A percentile compares a stretch with the other conserved stretches of the same genome.
Conservation (phyloP, 2,113 vertebrate species). For the Thymallus thymallus region DNA sequence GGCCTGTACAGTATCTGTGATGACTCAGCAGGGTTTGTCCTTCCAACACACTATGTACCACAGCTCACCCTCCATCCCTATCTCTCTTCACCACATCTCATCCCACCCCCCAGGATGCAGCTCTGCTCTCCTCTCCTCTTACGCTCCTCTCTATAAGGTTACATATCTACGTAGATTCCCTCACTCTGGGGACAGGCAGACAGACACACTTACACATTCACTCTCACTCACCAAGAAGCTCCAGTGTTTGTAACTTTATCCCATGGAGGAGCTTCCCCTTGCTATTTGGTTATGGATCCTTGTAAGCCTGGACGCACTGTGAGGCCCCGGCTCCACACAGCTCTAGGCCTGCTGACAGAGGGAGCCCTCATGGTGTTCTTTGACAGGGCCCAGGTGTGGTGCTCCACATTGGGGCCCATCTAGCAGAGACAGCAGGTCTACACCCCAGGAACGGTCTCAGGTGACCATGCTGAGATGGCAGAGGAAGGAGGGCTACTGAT, state of each 20-base stretch:
- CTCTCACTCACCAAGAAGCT: conserved; percentile 3
- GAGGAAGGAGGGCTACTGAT: background rate
- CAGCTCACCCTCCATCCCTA: background rate
- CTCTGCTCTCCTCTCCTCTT: background rate
- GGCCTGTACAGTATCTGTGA: background rate
- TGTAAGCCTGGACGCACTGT: conserved; percentile 12
- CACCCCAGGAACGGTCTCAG: background rate
- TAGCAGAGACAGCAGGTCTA: background rate
- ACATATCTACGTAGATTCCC: background rate
- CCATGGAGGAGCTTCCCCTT: background rate
- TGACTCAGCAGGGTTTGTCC: background rate
- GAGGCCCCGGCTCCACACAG: conserved; percentile 1
- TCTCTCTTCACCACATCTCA: no score
- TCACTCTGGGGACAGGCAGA: background rate
- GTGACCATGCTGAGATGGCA: background rate
- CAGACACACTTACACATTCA: conserved; percentile 4
- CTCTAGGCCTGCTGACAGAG: background rate
- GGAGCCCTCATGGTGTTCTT: background rate
- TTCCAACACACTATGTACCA: background rate
- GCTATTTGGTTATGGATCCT: conserved; percentile 18
- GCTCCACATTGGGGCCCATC: background rate
- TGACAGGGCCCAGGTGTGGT: background rate
- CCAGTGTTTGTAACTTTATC: conserved; percentile 20
- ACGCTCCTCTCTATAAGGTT: background rate
- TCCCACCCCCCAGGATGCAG: background rate